Base-by-base conservation (phyloP, 2,113 vertebrate genomes). In the Megaleporinus macrocephalus region DNA sequence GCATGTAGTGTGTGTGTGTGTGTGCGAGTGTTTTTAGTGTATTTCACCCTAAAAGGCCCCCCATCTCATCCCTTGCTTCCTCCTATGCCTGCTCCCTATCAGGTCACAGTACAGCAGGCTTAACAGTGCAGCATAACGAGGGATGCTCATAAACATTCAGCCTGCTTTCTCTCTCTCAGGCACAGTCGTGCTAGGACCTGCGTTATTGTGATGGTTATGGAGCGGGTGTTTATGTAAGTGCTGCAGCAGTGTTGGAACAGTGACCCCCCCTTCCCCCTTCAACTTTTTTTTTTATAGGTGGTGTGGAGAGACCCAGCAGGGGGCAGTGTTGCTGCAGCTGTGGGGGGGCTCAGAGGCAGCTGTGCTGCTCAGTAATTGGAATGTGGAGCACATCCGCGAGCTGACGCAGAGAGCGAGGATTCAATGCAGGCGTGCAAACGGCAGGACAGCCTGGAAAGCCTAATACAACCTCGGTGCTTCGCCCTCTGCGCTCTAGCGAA, bases 351-450 rank as follows among this genome's bases (percentile, higher is more conserved):
- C 22, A 6, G 15, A 53, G 65, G 75, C 85, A 86, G 85, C 73
- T 86, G 78, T 33, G 81, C 78, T 81, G 61, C 87, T 24, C 82
- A 81, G 88, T 84, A 86, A 93, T 94, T 92, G 91, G 90, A 88
- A 94, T 93, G 93, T 92, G 89, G 87, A 92, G 90, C 92, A 94
- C 93, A 94, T 93, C 79, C 81, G 16, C 36, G 10, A 78, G 89
- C 89, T 93, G 91, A 93, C 87, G 90, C 90, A 92, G 89, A 81
- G 83, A 91, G 87, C 92, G 57, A 93, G 88, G 81, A 93, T 92
- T 93, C 90, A 91, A 92, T 91, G 91, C 90, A 93, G 91, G 89
- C 91, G 90, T 90, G 83, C 84, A 93, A 92, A 91, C 93, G 88
- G 92, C 91, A 91, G 89, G 59, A 62, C 76, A 78, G 81, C 70